These are phyloP conservation scores for Drosophila meridiana DNA, from an alignment of 2,888 invertebrate species.

Conservation along the genomic window DNA sequence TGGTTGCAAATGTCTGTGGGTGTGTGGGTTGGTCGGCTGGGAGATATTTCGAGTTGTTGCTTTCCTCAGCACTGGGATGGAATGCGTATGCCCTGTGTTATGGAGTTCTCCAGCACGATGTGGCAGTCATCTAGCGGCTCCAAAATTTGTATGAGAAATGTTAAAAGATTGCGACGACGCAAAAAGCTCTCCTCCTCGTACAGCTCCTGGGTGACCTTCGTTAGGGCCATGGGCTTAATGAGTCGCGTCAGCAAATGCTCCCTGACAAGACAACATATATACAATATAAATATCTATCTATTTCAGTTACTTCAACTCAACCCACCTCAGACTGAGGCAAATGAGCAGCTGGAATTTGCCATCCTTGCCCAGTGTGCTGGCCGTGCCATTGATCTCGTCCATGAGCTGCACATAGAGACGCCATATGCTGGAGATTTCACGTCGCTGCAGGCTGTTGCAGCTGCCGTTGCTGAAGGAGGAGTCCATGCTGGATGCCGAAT, in stretches of 20 bases:
- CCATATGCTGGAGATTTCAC: constrained; percentile 90
- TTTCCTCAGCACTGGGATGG: constrained; percentile 84
- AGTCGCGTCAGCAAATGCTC: constrained; percentile 96
- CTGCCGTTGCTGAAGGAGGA: constrained; percentile 77
- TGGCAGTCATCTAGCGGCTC: constrained; percentile 94
- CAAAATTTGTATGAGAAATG: constrained; percentile 95
- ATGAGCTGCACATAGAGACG: constrained; percentile 95
- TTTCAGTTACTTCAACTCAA: too few relatives aligned
- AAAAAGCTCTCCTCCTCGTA: constrained; percentile 98
- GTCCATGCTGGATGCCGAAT: constrained; percentile 80
- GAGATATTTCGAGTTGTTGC: background rate
- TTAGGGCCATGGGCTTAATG: constrained; percentile 95
- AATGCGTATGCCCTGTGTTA: constrained; percentile 87
- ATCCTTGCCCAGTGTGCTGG: constrained; percentile 94
- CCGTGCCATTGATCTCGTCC: constrained; percentile 94
- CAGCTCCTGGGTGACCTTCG: constrained; percentile 95
- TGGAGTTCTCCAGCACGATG: constrained; percentile 93
- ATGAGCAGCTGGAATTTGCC: constrained; percentile 99
- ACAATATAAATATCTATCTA: background rate
- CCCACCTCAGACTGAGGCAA: constrained; percentile 95
- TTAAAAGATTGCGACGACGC: constrained; percentile 93
- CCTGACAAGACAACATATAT: constrained; percentile 85
- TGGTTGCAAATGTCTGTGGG: constrained; percentile 76
- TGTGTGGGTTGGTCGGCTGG: constrained; percentile 38
- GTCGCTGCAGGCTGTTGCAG: constrained; percentile 77